Conservation (phyloP, 2,797 vertebrate genomes). For the Neostethus bicornis region DNA sequence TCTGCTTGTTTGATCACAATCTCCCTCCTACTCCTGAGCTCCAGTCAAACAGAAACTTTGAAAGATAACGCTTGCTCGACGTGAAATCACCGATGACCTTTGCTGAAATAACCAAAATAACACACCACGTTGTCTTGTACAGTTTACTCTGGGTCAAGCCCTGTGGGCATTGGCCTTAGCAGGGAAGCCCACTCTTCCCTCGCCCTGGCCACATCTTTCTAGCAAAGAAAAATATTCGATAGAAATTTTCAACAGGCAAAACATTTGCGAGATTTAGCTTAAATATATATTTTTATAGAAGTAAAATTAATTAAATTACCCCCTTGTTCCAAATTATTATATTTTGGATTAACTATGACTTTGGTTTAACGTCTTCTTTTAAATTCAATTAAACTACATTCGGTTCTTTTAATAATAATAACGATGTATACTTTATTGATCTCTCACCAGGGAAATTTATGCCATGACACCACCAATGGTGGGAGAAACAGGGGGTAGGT, state of each 20-base stretch:
- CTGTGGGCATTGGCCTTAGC: too few relatives aligned
- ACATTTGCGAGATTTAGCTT: not conserved
- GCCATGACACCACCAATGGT: too few relatives aligned
- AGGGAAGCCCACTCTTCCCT: too few relatives aligned
- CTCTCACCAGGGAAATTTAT: too few relatives aligned
- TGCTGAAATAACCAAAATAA: constrained; percentile 24
- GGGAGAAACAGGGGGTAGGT: too few relatives aligned
- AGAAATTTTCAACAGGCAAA: not conserved
- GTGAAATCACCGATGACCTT: constrained; percentile 58
- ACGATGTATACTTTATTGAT: too few relatives aligned
- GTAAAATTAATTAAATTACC: not conserved
- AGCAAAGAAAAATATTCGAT: too few relatives aligned
- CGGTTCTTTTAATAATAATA: too few relatives aligned
- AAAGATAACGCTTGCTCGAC: constrained; percentile 44
- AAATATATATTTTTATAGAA: not conserved
- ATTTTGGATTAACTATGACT: not conserved
- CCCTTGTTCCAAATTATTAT: not conserved
- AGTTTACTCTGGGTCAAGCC: too few relatives aligned
- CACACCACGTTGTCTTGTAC: too few relatives aligned
- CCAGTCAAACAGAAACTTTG: constrained; percentile 65
- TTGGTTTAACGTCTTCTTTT: not conserved
- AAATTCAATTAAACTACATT: not conserved
- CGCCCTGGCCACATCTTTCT: too few relatives aligned
- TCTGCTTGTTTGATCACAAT: constrained; percentile 65
- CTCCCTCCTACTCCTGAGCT: constrained; percentile 51